Evolutionary conservation across 2,888 invertebrate species (phyloP), one percentile per base, ranked within the genome.

Genomic region (Strigamia transsilvanica): DNA sequence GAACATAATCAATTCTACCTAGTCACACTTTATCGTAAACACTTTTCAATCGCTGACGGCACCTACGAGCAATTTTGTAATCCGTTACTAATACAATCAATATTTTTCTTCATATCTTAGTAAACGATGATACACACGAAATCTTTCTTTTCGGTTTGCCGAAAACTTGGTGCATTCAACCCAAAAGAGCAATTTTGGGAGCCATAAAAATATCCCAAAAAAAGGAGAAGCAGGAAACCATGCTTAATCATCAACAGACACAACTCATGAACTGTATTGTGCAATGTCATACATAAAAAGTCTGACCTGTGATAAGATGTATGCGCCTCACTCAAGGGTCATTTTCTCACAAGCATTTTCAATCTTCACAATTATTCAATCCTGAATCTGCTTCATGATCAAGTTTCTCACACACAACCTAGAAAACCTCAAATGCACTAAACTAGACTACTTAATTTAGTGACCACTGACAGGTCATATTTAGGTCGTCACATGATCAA

Each of bases 231-330:
- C 61, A 61, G 21, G 61, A 51, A 51, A 51, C 51, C n/a, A 51
- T 13, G n/a, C 3, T 13, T 51, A 51, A 51, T 51, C 51, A 51
- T 51, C 51, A 51, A 51, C 10, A 51, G 61, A n/a, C n/a, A 18
- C 18, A 61, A 61, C 61, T 61, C 61, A 61, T 61, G 61, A 61
- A 61, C 61, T 61, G 61, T 61, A 5, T 61, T 61, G 61, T 61
- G 21, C 61, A 6, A 15, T 61, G 9, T 61, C n/a, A 61, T 21
- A 61, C 18, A 18, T 18, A 23, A 61, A 23, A 18, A 61, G 2
- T 5, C 61, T 61, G 61, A 61, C 61, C 23, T 61, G 61, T 61
- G 4, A 61, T 13, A 18, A 18, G 61, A 61, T 61, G 61, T 6
- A 51, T 61, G 23, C 10, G n/a, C 23, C 61, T 61, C 23, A 42